Evolutionary conservation across 2,797 vertebrate genomes (phyloP), one percentile per base, ranked within the genome.

Genomic region (Ctenochaetus hawaiiensis): DNA sequence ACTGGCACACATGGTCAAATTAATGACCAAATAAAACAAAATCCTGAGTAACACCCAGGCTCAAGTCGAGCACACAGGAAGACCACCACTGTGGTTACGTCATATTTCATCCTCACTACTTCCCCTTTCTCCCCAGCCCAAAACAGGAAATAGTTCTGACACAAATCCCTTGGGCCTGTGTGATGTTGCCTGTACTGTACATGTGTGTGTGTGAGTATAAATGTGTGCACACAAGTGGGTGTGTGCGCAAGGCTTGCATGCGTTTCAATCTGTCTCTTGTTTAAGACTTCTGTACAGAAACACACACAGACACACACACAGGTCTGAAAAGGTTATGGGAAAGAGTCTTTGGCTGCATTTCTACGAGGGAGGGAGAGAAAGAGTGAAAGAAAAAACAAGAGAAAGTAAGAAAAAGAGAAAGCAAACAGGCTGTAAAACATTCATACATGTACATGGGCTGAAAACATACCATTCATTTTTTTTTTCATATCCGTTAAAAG

Each of bases 71-170:
- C 81, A 86, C 87, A 87, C 80, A 90, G 88, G 87, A 87, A 87
- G 87, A 78, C 85, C 82, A 77, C 82, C 66, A 26, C 69, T 72
- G 68, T n/a, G 30, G 66, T 78, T 82, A 87, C 67, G 10, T 89
- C 81, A 89, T 74, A 75, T 75, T 87, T 84, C 77, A 83, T 85
- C 77, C 72, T 68, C 77, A 83, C 72, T 67, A 84, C 87, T 90
- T 90, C 89, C 82, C 83, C 67, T 85, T 48, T 72, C 82, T 83
- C 80, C 22, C 54, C 52, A 56, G 80, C 66, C 72, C 77, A 69
- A 91, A 91, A 92, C 84, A 92, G 89, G 88, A 93, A 93, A 90
- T 89, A 86, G 86, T 73, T 85, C 77, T 61, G 56, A 59, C 66
- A 85, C 34, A 77, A 71, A 77, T 84, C 87, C 86, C 77, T 22